These are phyloP conservation scores for Rhodeus uyekii DNA, from an alignment of 2,797 vertebrate species.

Conservation along the genomic window DNA sequence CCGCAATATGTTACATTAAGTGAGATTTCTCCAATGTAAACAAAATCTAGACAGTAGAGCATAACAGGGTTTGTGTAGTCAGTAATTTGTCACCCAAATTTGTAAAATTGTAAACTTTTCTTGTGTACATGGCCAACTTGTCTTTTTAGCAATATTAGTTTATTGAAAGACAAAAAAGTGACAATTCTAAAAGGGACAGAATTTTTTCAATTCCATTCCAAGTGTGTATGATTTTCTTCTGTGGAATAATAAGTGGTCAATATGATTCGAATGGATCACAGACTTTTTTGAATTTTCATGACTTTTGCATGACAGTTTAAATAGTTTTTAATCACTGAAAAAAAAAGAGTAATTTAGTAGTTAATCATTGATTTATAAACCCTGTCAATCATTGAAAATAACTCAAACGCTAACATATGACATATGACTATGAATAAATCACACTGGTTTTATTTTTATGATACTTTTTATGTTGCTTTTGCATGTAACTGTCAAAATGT, in stretches of 20 bases:
- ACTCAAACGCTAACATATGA: background rate
- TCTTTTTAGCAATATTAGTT: background rate
- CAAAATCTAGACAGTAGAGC: background rate
- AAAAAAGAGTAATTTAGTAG: background rate
- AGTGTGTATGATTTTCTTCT: background rate
- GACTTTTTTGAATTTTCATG: background rate
- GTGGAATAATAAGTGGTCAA: background rate
- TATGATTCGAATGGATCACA: background rate
- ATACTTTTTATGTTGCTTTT: background rate
- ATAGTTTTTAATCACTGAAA: background rate
- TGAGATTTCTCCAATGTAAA: conserved; percentile 41
- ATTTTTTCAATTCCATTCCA: no score
- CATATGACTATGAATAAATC: background rate
- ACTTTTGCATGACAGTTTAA: background rate
- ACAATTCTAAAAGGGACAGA: no score
- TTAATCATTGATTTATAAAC: background rate
- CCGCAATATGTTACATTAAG: conserved; percentile 15
- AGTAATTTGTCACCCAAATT: no score
- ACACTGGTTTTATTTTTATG: background rate
- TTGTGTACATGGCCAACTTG: background rate
- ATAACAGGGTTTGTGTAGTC: background rate
- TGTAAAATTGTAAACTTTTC: no score
- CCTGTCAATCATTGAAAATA: background rate
- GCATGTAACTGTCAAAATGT: background rate
- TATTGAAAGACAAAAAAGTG: no score